phyloP scores from a whole-genome alignment of 2,797 vertebrate genomes.

The Manis crassicaudata region DNA sequence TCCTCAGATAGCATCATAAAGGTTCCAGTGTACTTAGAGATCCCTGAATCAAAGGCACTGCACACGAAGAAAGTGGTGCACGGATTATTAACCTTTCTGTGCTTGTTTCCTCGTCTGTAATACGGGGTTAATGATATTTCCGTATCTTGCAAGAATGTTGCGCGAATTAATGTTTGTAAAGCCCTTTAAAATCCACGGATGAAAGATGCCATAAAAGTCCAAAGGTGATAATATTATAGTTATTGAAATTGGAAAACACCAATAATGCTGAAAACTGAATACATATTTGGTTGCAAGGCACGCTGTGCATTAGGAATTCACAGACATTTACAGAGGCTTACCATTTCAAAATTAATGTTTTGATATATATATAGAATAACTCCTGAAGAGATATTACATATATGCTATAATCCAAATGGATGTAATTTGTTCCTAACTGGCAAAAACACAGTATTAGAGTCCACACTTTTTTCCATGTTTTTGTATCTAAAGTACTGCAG shows the following conservation, averaged over 20 bases:
- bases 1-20: slow-evolving; percentile 46
- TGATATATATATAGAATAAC: slow-evolving; percentile 33
- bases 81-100: slow-evolving; percentile 77
- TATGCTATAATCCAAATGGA: slow-evolving; percentile 48
- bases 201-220: slow-evolving; percentile 81
- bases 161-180: slow-evolving; percentile 81
- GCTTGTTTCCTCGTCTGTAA: slow-evolving; percentile 82
- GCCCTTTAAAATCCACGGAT: slow-evolving; percentile 81
- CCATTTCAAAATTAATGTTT: slow-evolving; percentile 71
- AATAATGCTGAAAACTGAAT: slow-evolving; percentile 73
- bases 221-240: slow-evolving; percentile 80
- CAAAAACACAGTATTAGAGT: slow-evolving; percentile 50
- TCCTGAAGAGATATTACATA: slow-evolving; percentile 44
- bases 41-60: slow-evolving; percentile 56
- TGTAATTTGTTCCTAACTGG: slow-evolving; percentile 56
- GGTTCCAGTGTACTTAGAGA: background rate
- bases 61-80: slow-evolving; percentile 43
- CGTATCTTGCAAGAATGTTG: slow-evolving; percentile 77
- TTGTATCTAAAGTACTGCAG: slow-evolving; percentile 40
- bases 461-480: slow-evolving; percentile 8
- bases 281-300: slow-evolving; percentile 67
- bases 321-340: slow-evolving; percentile 62
- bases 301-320: slow-evolving; percentile 60
- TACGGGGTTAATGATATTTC: slow-evolving; percentile 82
- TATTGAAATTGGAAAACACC: slow-evolving; percentile 80